These are phyloP conservation scores for Pyrrhura leucotis DNA, from an alignment of 2,797 vertebrate species.

Conservation along the genomic window DNA sequence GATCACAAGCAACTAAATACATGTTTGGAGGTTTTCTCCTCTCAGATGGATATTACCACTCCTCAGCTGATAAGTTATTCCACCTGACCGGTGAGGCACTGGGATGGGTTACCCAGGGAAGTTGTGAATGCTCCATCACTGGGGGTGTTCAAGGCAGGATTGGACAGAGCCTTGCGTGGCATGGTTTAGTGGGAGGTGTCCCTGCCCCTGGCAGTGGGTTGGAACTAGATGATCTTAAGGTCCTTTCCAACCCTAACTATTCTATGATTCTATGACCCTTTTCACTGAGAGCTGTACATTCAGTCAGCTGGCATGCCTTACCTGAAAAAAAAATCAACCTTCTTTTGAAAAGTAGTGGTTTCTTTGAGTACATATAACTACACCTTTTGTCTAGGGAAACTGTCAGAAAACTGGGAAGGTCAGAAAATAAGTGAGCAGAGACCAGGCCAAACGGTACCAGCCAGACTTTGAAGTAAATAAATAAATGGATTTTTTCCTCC, in stretches of 20 bases:
- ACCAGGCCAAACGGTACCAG: background rate
- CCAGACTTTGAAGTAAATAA: background rate
- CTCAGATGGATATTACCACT: background rate
- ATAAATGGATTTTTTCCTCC: background rate
- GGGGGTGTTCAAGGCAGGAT: too few species aligned
- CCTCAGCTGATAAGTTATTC: background rate
- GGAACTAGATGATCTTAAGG: too few species aligned
- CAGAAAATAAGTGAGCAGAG: background rate
- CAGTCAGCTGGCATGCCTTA: background rate
- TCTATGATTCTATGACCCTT: background rate
- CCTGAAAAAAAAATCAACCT: background rate
- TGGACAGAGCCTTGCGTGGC: too few species aligned
- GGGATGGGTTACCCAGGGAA: too few species aligned
- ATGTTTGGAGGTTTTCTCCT: background rate
- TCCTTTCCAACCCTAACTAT: too few species aligned
- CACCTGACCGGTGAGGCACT: background rate
- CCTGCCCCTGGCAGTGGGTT: too few species aligned
- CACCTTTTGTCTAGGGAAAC: background rate
- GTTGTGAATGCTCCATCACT: too few species aligned
- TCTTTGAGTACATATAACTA: background rate
- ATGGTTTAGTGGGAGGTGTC: too few species aligned
- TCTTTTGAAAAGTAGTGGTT: background rate
- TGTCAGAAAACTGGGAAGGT: background rate
- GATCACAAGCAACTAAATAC: background rate
- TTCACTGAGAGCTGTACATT: background rate